Percentiles rank a stretch among this genome's conserved stretches.
Conservation (phyloP, 2,797 vertebrate genomes). For the Fringilla coelebs region DNA sequence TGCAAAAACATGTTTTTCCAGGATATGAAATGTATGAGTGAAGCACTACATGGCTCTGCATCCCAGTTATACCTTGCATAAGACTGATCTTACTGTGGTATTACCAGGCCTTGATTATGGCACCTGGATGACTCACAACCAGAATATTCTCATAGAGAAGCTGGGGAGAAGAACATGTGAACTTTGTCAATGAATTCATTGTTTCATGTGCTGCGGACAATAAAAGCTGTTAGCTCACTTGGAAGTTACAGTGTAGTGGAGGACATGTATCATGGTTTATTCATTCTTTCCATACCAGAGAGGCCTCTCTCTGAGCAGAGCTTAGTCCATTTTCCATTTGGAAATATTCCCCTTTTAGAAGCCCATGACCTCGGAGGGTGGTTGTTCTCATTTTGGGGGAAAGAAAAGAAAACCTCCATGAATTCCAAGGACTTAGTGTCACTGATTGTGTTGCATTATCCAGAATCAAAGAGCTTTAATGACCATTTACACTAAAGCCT, state of each 20-base stretch:
- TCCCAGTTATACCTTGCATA: not conserved
- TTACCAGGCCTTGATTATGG: not conserved
- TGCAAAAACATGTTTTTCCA: not conserved
- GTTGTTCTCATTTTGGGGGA: not conserved
- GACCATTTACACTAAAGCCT: not conserved
- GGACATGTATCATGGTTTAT: not conserved
- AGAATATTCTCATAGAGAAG: not conserved
- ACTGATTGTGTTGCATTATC: not conserved
- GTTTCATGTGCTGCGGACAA: not conserved
- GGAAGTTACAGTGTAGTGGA: not conserved
- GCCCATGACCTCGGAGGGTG: not conserved
- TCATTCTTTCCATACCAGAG: constrained; percentile 50
- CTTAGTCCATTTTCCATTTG: constrained; percentile 10
- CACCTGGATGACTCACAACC: not conserved
- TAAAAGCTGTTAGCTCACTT: not conserved
- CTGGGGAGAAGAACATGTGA: not conserved
- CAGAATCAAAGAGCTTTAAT: not conserved
- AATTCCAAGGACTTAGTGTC: constrained; percentile 20
- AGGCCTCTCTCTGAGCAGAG: not conserved
- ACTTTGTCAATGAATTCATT: not conserved
- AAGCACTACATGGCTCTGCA: not conserved
- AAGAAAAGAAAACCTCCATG: constrained; percentile 8
- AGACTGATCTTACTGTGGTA: not conserved
- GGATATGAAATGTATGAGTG: not conserved
- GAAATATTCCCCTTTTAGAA: constrained; percentile 17